phyloP scores from a whole-genome alignment of 2,113 vertebrate genomes.

The Crotalus horridus region DNA sequence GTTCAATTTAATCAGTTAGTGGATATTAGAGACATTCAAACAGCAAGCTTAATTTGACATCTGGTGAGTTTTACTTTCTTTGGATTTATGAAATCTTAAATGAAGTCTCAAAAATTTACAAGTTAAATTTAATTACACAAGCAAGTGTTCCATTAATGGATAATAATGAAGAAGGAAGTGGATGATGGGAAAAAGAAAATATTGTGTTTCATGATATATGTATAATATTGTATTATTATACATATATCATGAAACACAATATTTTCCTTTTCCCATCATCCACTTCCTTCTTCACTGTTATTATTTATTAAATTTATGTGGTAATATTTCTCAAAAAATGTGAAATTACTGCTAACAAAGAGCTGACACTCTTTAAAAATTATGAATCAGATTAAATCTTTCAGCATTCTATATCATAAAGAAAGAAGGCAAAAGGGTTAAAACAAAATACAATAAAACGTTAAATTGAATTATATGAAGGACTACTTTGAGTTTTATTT shows the following conservation, averaged over 20 bases:
- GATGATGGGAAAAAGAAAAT: background rate
- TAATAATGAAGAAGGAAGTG: background rate
- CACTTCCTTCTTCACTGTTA: background rate
- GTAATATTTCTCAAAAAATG: background rate
- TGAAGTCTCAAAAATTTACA: background rate
- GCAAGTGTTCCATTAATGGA: background rate
- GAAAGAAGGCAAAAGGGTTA: background rate
- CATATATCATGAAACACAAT: background rate
- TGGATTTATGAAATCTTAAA: background rate
- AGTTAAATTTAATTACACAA: background rate
- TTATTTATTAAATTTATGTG: background rate
- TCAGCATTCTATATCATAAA: background rate
- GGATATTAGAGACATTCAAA: background rate
- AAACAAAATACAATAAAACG: background rate
- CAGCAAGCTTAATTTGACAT: background rate
- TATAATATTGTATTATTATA: background rate
- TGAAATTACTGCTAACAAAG: background rate
- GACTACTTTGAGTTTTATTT: background rate
- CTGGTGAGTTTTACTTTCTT: background rate
- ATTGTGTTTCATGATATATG: background rate
- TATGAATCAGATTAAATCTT: background rate
- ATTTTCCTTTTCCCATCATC: background rate
- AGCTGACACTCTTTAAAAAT: background rate
- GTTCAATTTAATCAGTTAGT: background rate
- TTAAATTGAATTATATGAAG: background rate